These are phyloP conservation scores for Phortica variegata DNA, from an alignment of 1,140 invertebrate genomes.

Conservation along the genomic window DNA sequence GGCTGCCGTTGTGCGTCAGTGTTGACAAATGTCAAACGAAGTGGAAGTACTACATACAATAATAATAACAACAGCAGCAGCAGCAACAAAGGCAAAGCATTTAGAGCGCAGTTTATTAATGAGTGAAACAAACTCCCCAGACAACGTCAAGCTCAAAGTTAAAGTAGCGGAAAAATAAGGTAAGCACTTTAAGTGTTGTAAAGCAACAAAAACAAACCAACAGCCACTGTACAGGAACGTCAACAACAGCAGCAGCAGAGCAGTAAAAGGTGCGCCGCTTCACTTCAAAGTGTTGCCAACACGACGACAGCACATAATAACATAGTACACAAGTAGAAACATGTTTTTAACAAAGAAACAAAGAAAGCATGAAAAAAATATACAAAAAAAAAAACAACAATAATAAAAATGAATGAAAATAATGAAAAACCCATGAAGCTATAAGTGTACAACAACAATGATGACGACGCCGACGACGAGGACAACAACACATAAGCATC, in stretches of 20 bases:
- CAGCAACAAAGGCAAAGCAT: no score
- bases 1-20: no score
- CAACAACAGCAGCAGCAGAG: no score
- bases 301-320: no score
- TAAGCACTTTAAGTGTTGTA: neutral
- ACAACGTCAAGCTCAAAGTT: neutral
- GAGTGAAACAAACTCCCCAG: neutral
- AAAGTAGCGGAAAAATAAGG: neutral
- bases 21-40: no score
- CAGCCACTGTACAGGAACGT: no score
- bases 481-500: conserved; percentile 41
- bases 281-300: conserved; percentile 1
- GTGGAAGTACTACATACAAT: no score
- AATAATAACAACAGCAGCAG: no score
- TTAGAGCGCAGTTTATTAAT: neutral
- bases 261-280: no score
- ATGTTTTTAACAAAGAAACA: neutral
- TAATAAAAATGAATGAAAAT: conserved; percentile 32
- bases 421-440: conserved; percentile 33
- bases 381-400: neutral
- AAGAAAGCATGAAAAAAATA: neutral
- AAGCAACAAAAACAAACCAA: no score
- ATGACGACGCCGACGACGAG: conserved; percentile 2
- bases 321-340: no score
- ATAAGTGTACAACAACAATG: conserved; percentile 17